Conservation (phyloP, 2,113 vertebrate genomes). For the Spermophilus dauricus region DNA sequence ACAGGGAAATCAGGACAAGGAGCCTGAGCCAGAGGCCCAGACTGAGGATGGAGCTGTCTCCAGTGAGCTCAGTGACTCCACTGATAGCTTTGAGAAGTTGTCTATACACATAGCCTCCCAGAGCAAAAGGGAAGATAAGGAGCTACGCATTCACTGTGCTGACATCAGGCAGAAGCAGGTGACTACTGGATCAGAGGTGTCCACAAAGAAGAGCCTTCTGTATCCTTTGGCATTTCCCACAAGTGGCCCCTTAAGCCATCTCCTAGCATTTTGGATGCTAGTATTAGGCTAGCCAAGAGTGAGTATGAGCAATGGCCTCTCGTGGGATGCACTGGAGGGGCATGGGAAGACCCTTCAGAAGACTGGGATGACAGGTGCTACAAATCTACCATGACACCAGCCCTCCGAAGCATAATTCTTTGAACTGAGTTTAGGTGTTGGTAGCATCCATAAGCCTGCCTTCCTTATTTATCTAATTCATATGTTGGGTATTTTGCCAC, state of each 20-base stretch:
- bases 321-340: not conserved
- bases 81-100: conserved; percentile 60
- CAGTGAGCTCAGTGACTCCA: conserved; percentile 77
- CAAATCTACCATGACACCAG: not conserved
- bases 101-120: conserved; percentile 22
- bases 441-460: not conserved
- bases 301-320: not conserved
- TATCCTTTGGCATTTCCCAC: conserved; percentile 92
- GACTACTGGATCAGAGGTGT: conserved; percentile 41
- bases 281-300: not conserved
- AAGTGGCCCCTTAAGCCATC: not conserved
- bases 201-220: conserved; percentile 75
- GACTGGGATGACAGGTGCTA: not conserved
- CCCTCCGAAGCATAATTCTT: not conserved
- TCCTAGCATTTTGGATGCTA: not conserved
- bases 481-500: not conserved
- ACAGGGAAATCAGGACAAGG: not conserved
- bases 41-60: conserved; percentile 54
- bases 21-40: not conserved
- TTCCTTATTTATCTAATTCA: not conserved
- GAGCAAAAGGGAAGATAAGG: conserved; percentile 33
- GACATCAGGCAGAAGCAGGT: conserved; percentile 47
- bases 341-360: conserved; percentile 16
- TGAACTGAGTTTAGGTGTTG: not conserved
- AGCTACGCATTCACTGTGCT: not conserved